Evolutionary conservation across 92 coral and sea anemone species (phyloP).

Genomic region (Galaxea fascicularis): DNA sequence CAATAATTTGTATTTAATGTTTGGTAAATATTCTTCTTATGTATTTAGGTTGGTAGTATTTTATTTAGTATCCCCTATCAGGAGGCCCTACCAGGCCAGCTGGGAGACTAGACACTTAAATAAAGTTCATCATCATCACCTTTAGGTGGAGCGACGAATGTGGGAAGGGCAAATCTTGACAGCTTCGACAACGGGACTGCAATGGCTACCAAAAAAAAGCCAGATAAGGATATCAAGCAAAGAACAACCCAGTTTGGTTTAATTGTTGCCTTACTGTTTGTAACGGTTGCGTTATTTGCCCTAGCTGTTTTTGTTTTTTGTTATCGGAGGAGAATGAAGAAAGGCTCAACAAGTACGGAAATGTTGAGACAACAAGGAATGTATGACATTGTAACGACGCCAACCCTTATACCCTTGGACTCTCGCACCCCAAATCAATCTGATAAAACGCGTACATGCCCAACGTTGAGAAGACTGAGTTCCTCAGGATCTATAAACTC

Average conservation of each 20-base stretch:
- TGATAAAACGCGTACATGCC: slow-evolving; percentile 64
- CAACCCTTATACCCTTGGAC: slow-evolving; percentile 60
- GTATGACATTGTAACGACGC: slow-evolving; percentile 5
- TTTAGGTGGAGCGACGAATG: no score
- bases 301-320: slow-evolving; percentile 58
- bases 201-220: background rate
- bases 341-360: slow-evolving; percentile 7
- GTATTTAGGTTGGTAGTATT: background rate
- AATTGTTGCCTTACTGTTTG: slow-evolving; percentile 51
- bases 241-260: background rate
- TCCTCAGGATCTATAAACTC: slow-evolving; percentile 88
- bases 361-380: no score
- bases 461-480: slow-evolving; percentile 65
- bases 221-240: background rate
- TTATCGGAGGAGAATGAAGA: slow-evolving; percentile 63
- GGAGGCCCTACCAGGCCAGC: no score
- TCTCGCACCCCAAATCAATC: slow-evolving; percentile 71
- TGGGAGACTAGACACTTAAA: no score
- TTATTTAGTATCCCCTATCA: slow-evolving; percentile 8
- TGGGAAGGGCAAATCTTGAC: background rate
- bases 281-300: slow-evolving; percentile 49
- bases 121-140: no score
- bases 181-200: background rate
- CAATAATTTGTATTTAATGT: background rate
- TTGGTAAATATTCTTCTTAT: background rate